Evolutionary conservation across 2,888 invertebrate species (phyloP), one percentile per base, ranked within the genome.

Genomic region (Nasonovia ribisnigri): DNA sequence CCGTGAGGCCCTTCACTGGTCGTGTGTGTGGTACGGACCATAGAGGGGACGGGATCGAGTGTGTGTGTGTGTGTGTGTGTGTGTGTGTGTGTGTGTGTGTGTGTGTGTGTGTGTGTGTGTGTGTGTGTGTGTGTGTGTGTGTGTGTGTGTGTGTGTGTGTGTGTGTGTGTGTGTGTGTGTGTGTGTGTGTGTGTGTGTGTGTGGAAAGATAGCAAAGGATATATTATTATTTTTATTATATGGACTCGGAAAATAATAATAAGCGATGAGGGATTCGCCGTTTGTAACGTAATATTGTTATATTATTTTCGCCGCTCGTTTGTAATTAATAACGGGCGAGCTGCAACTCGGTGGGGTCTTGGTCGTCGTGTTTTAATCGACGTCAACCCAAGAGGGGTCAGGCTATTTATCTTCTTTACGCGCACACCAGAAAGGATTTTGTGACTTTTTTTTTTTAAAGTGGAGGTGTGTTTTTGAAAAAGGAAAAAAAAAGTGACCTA

Each of bases 381-480:
- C 93, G 93, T 93, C 93, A 90, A 93, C 93, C 93, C 93, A 67
- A 43, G 84, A n/a, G 89, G 57, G 88, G 89, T 93, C 36, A 51
- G 48, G 90, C 86, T 90, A 93, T 90, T 93, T 93, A 93, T 93
- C 90, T 93, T 93, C 86, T 93, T 90, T 67, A 51, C 67, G 26
- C 36, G 46, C 43, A 29, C 46, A 84, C 90, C 46, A 54, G 86
- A 90, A 93, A 90, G 60, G 90, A 86, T 93, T 93, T 90, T 54
- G 87, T 51, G 86, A 93, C 86, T 93, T 93, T 93, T 84, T 86
- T 60, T 93, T 43, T 88, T 54, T 43, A 43, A 57, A 88, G 92
- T 89, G n/a, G 84, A 89, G 51, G 54, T 84, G 92, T 84, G 57
- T 93, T 93, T 84, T 46, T 8, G 84, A 86, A 86, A 60, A 46